These are phyloP conservation scores for Crypturellus undulatus DNA, from an alignment of 2,113 vertebrate genomes.

Conservation along the genomic window DNA sequence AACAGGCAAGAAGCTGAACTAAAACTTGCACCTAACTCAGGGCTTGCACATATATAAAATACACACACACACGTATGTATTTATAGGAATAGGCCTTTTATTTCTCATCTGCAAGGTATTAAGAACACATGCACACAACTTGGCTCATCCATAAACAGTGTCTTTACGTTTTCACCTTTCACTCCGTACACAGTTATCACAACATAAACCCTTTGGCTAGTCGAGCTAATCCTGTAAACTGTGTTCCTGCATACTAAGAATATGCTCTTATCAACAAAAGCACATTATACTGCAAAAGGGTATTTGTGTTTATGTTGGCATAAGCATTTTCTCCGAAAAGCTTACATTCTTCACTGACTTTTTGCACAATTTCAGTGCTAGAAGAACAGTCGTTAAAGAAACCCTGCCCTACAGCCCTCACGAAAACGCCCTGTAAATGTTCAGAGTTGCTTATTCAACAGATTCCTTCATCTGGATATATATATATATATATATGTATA, in stretches of 20 bases:
- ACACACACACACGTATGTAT: no score
- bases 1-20: background rate
- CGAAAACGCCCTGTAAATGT: background rate
- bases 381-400: background rate
- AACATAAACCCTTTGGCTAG: slow-evolving; percentile 4
- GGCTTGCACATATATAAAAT: no score
- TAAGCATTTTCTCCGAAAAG: background rate
- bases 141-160: slow-evolving; percentile 38
- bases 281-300: background rate
- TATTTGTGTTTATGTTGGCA: slow-evolving; percentile 25
- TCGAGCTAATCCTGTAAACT: background rate
- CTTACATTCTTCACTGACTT: background rate
- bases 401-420: background rate
- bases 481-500: no score
- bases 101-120: background rate
- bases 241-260: background rate
- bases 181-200: background rate
- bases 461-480: background rate
- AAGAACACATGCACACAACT: background rate
- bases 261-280: slow-evolving; percentile 27
- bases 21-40: background rate
- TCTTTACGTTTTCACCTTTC: background rate
- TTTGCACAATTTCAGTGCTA: background rate
- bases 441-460: background rate
- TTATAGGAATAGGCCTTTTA: background rate